A percentile compares a stretch with the other conserved stretches of the same genome.
Conservation (phyloP, 2,113 vertebrate genomes). For the Calyptommatus sinebrachiatus region DNA sequence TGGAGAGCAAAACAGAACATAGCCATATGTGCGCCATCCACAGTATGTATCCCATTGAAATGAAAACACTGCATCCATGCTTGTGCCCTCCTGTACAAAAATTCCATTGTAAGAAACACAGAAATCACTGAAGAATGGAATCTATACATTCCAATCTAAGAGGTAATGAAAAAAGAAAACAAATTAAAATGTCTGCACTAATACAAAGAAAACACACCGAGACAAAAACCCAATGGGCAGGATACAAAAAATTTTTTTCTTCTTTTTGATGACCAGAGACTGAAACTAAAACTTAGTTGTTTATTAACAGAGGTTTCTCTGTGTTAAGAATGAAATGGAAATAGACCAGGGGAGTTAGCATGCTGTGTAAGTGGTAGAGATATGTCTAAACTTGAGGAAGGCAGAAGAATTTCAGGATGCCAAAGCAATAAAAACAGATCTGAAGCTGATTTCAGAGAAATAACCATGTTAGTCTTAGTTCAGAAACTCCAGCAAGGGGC, state of each 20-base stretch:
- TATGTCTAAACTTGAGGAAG: too few species aligned
- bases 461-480: too few species aligned
- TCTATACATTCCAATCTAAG: neutral
- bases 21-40: neutral
- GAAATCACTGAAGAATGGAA: neutral
- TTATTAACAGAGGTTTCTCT: neutral
- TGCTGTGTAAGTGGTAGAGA: neutral
- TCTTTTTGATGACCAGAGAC: neutral
- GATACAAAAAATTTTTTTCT: neutral
- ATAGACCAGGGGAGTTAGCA: neutral
- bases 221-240: neutral
- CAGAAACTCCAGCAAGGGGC: too few species aligned
- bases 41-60: neutral
- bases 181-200: neutral
- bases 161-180: neutral
- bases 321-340: neutral
- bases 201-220: neutral
- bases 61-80: neutral
- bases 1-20: slow-evolving; percentile 8
- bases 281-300: neutral
- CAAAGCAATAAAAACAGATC: too few species aligned
- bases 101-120: neutral
- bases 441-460: too few species aligned
- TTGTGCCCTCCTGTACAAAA: neutral
- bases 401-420: too few species aligned